Base-by-base conservation (phyloP, 2,888 invertebrate genomes). In the Microctonus aethiopoides region DNA sequence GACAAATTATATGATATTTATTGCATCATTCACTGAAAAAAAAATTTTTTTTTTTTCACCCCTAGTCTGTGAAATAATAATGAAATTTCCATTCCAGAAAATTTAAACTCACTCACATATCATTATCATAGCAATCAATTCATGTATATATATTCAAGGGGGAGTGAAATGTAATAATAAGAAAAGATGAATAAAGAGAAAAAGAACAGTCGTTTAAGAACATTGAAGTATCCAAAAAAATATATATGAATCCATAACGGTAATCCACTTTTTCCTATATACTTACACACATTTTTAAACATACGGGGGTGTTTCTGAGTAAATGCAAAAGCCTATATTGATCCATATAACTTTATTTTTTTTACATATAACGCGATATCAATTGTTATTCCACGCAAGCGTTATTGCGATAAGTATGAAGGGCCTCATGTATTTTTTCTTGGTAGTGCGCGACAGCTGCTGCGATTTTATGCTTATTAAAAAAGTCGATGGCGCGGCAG, bases 401-500 rank as follows among this genome's bases (percentile, higher is more conserved):
- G 72, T 74, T 74, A 73, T 73, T 70, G 71, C 74, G 75, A 76
- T 76, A 75, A 75, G 74, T 64, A 75, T 67, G 34, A 72, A 70
- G 72, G 73, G 67, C 73, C 61, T 68, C 70, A 70, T 74, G 73
- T 73, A 76, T 74, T 75, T 74, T 71, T 75, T 70, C 72, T 72
- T 69, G 61, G 2, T n/a, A 46, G 68, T 74, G 70, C 46, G 74
- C 76, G 72, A 75, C 79, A 79, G 79, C 78, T 79, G 79, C 74
- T 76, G 72, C 77, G 78, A 79, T 78, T 77, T 77, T 77, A 79
- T 79, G 79, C 78, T 78, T 79, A 79, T 79, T 77, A 77, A 77
- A 78, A 75, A 76, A 77, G 73, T 59, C 41, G 60, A 62, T 46
- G 56, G 54, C 61, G 56, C 70, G 70, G 76, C 79, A 79, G 79